Percentiles rank a stretch among this genome's conserved stretches.
phyloP scores from a whole-genome alignment of 2,113 vertebrate species.

The Mus spicilegus region DNA sequence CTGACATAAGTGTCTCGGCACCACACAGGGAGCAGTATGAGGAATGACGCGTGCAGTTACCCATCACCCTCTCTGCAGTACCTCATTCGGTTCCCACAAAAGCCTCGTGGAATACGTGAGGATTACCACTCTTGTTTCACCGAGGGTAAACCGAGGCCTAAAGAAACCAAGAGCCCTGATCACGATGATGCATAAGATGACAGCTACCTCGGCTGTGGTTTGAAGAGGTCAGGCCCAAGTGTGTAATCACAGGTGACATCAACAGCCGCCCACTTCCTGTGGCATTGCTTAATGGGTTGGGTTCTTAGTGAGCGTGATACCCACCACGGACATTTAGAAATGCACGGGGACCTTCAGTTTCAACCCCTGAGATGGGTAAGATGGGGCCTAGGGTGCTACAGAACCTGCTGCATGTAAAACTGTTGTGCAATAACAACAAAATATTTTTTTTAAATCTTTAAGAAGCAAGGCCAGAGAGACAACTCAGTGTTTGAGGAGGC shows the following conservation, averaged over 20 bases:
- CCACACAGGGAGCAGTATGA: neutral
- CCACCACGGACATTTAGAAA: neutral
- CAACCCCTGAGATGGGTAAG: neutral
- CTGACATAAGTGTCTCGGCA: constrained; percentile 57
- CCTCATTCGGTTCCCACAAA: neutral
- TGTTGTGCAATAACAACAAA: neutral
- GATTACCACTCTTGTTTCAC: neutral
- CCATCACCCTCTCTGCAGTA: neutral
- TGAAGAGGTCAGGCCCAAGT: neutral
- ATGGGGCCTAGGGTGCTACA: neutral
- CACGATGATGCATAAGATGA: neutral
- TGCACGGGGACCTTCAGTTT: neutral
- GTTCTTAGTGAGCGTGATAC: neutral
- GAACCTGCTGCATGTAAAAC: neutral
- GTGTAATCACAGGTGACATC: neutral
- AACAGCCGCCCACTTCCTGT: neutral
- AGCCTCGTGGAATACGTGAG: neutral
- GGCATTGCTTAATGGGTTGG: neutral
- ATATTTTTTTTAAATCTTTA: neutral
- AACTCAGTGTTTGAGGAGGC: neutral
- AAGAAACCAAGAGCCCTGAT: neutral
- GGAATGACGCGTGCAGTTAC: neutral
- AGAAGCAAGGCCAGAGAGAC: neutral
- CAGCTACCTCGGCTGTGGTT: neutral
- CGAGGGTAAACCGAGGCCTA: constrained; percentile 14